Conservation (phyloP, 2,113 vertebrate species). For the Datnioides undecimradiatus region DNA sequence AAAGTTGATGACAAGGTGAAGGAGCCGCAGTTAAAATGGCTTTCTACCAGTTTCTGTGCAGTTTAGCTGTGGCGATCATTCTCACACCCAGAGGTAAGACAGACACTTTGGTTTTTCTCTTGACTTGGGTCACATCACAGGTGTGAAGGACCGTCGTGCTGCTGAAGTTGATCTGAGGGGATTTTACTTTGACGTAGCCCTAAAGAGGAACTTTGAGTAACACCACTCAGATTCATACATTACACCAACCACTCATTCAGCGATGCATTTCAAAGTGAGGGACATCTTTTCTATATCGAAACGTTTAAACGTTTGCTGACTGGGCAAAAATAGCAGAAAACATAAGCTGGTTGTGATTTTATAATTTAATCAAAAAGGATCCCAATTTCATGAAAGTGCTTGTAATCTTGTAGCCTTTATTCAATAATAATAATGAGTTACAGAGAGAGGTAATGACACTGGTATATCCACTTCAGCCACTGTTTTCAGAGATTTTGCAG, state of each 20-base stretch:
- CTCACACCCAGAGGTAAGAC: conserved; percentile 28
- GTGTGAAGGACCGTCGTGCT: background rate
- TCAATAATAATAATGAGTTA: no score
- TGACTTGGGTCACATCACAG: background rate
- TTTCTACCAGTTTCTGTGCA: background rate
- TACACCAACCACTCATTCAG: background rate
- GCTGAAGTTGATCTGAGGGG: background rate
- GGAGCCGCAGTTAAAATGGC: background rate
- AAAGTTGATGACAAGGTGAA: no score
- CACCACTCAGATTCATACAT: background rate
- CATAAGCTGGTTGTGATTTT: no score
- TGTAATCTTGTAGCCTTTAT: no score
- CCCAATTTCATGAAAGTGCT: no score
- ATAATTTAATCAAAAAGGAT: no score
- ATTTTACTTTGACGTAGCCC: no score
- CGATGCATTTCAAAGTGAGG: background rate
- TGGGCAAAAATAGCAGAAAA: background rate
- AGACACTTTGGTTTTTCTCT: background rate
- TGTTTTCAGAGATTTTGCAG: no score
- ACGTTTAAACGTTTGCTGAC: background rate
- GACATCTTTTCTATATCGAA: background rate
- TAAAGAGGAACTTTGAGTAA: no score
- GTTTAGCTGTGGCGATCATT: background rate
- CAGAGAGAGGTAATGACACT: no score
- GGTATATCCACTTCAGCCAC: no score